Conservation (phyloP, 2,113 vertebrate genomes). For the Rallus limicola region DNA sequence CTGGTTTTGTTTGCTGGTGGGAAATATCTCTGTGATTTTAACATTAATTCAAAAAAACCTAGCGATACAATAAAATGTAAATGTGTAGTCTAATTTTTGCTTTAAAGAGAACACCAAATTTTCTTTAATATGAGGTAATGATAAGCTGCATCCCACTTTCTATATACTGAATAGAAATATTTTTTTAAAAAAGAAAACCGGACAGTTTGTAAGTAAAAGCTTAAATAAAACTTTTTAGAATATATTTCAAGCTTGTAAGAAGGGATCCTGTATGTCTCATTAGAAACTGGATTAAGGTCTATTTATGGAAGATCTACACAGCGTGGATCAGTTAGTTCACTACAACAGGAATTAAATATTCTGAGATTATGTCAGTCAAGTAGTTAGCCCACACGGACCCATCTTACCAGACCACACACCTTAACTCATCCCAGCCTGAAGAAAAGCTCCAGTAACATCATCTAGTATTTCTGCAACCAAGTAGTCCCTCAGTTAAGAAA, state of each 20-base stretch:
- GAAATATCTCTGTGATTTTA: not conserved
- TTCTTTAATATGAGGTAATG: not conserved
- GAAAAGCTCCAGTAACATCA: not conserved
- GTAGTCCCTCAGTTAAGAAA: not conserved
- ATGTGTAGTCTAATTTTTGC: not conserved
- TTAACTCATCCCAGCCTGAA: not conserved
- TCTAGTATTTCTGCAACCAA: not conserved
- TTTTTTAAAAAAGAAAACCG: not conserved
- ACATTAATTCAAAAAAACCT: not conserved
- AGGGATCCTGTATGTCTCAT: not conserved
- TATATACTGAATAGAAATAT: not conserved
- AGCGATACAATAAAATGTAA: not conserved
- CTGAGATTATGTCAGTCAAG: not conserved
- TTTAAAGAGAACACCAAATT: not conserved
- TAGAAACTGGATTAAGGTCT: not conserved
- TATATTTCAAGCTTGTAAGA: not conserved
- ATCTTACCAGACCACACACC: not conserved
- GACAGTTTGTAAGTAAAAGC: not conserved
- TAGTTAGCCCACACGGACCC: rapidly evolving
- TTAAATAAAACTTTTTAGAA: not conserved
- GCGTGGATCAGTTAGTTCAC: not conserved
- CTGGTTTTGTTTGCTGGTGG: not conserved
- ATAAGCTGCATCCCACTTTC: not conserved
- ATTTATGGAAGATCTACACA: not conserved
- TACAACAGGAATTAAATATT: not conserved